Evolutionary conservation across 2,888 invertebrate genomes (phyloP).

Genomic region (Trichogramma dendrolimi): DNA sequence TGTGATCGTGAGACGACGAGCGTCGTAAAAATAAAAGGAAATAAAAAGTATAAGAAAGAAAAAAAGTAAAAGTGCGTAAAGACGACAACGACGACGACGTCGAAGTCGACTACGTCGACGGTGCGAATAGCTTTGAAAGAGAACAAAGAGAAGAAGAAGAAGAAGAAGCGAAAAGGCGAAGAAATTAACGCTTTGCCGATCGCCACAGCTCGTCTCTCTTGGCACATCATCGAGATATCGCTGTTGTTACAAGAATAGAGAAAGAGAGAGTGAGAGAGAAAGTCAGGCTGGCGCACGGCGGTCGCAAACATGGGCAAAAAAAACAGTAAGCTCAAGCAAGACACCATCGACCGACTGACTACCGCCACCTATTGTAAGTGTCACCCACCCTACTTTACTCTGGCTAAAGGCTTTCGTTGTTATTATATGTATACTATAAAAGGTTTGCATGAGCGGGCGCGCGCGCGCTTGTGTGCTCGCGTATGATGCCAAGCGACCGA

Average conservation of each 20-base stretch:
- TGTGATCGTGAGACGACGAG: too few species aligned
- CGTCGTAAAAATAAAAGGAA: too few species aligned
- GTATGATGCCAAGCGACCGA: too few species aligned
- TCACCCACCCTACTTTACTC: background rate
- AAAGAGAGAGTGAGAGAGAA: background rate
- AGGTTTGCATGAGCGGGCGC: too few species aligned
- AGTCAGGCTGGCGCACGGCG: slow-evolving; percentile 1
- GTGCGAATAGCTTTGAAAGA: slow-evolving; percentile 6
- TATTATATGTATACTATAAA: background rate
- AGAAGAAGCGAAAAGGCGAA: background rate
- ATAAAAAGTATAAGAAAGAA: too few species aligned
- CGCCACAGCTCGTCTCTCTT: background rate
- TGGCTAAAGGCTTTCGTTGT: too few species aligned
- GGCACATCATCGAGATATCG: background rate
- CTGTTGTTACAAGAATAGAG: background rate
- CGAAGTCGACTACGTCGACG: background rate
- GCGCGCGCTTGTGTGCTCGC: too few species aligned
- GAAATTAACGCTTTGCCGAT: background rate
- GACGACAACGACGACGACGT: too few species aligned
- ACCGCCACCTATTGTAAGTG: slow-evolving; percentile 89
- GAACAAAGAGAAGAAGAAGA: slow-evolving; percentile 17
- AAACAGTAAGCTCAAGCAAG: slow-evolving; percentile 93
- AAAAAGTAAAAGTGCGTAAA: background rate
- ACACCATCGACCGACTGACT: slow-evolving; percentile 87
- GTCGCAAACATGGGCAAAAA: slow-evolving; percentile 81